phyloP scores from a whole-genome alignment of 1,140 invertebrate species.

The Megalonaias nervosa region DNA sequence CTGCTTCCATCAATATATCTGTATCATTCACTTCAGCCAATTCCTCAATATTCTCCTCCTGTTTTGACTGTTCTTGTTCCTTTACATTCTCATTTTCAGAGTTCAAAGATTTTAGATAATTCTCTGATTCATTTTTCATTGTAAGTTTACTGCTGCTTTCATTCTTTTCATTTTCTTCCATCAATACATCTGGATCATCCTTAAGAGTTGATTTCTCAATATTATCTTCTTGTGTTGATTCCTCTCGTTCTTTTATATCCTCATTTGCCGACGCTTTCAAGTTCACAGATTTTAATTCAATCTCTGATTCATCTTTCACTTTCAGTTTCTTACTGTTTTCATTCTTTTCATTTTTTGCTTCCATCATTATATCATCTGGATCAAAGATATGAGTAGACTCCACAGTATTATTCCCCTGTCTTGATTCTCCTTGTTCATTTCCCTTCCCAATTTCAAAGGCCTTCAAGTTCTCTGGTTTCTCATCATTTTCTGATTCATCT shows the following conservation, averaged over 20 bases:
- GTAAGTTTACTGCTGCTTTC: background rate
- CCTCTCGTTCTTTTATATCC: background rate
- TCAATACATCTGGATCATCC: background rate
- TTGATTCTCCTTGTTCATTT: background rate
- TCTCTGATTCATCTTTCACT: background rate
- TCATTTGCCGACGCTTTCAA: background rate
- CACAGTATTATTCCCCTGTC: background rate
- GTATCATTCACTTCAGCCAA: no score
- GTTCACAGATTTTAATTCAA: background rate
- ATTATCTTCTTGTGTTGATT: background rate
- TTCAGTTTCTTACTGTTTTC: background rate
- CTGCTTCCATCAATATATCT: background rate
- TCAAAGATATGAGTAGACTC: background rate
- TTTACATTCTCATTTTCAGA: no score
- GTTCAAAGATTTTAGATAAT: background rate
- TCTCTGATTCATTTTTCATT: background rate
- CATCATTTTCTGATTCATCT: background rate
- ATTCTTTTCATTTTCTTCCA: background rate
- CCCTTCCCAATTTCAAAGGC: background rate
- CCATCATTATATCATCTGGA: background rate
- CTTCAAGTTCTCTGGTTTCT: background rate
- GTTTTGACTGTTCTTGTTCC: no score
- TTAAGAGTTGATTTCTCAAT: background rate
- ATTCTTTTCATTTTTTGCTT: background rate
- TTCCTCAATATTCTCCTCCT: background rate